These are phyloP conservation scores for Betta splendens DNA, from an alignment of 2,797 vertebrate genomes.

Conservation along the genomic window DNA sequence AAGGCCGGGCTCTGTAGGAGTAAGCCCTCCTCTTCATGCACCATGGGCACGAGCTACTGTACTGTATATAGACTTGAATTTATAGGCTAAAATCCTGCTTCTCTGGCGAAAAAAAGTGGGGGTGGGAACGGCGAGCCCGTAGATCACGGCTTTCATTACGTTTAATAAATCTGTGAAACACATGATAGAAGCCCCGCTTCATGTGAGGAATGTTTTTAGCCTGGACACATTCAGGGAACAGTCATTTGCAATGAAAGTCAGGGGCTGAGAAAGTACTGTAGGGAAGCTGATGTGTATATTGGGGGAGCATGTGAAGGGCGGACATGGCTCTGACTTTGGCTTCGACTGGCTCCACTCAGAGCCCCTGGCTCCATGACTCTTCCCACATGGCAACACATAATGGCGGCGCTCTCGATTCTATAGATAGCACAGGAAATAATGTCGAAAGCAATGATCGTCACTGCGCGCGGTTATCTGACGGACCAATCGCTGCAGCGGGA, in stretches of 20 bases:
- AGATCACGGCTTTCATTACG: constrained; percentile 60
- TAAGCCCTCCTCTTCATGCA: constrained; percentile 74
- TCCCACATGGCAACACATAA: constrained; percentile 72
- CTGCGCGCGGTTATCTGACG: constrained; percentile 34
- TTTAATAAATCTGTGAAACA: constrained; percentile 64
- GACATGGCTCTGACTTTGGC: constrained; percentile 68
- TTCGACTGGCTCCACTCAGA: constrained; percentile 58
- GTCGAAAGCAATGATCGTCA: constrained; percentile 64
- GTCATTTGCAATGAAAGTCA: constrained; percentile 75
- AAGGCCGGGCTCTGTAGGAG: constrained; percentile 72
- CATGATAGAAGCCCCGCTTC: constrained; percentile 40
- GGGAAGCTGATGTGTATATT: constrained; percentile 57
- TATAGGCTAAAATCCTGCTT: constrained; percentile 64
- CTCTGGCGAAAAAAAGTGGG: constrained; percentile 48
- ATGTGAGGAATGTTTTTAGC: constrained; percentile 43
- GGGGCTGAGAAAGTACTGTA: constrained; percentile 63
- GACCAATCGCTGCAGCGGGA: constrained; percentile 13
- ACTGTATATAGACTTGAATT: constrained; percentile 71
- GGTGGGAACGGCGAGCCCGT: constrained; percentile 40
- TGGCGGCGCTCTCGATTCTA: constrained; percentile 63
- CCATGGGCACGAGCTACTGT: constrained; percentile 65
- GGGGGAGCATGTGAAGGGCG: constrained; percentile 66
- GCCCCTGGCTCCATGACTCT: constrained; percentile 72
- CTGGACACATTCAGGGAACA: constrained; percentile 63
- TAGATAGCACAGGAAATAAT: constrained; percentile 57